Evolutionary conservation across 2,113 vertebrate genomes (phyloP), one percentile per base, ranked within the genome.

Genomic region (Brachyistius frenatus): DNA sequence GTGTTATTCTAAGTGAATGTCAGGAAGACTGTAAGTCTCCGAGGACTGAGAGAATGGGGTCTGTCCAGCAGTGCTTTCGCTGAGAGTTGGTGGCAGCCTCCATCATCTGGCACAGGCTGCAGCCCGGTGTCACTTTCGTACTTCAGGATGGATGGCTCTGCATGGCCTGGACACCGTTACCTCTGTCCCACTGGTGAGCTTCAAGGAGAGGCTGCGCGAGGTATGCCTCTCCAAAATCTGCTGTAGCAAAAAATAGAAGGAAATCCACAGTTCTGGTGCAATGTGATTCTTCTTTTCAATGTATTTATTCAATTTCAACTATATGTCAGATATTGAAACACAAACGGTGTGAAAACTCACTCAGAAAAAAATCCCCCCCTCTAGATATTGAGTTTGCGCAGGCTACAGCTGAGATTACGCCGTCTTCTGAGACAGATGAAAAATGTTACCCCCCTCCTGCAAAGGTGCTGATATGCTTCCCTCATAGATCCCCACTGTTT

Each of bases 1-100:
- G 77, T 87, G 91, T 93, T 92, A 89, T 87, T 77, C 85, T 89
- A 90, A 93, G 90, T 93, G 90, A 91, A 91, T 89, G 93, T 92
- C 90, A 91, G 88, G 73, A 90, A 92, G 86, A 81, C 84, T 65
- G 76, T 64, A 86, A 89, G 80, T 86, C 93, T 91, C 91, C 0
- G 46, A 62, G 91, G 93, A 85, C 69, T 2, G 5, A 47, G 66
- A 63, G 74, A 90, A 85, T 81, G 80, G 81, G 86, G 73, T 86
- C 85, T 85, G 73, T 84, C 90, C 85, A 57, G 73, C 68, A 76
- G 84, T 77, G 80, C 64, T 84, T 74, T 58, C 76, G 83, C 78
- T 63, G 64, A 64, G 86, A 81, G 69, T 83, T 76, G 84, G 86
- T 91, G 90, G 92, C 89, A 73, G 89, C 73, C 53, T 92, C 89